Conservation (phyloP, 2,113 vertebrate species). For the Menura novaehollandiae region DNA sequence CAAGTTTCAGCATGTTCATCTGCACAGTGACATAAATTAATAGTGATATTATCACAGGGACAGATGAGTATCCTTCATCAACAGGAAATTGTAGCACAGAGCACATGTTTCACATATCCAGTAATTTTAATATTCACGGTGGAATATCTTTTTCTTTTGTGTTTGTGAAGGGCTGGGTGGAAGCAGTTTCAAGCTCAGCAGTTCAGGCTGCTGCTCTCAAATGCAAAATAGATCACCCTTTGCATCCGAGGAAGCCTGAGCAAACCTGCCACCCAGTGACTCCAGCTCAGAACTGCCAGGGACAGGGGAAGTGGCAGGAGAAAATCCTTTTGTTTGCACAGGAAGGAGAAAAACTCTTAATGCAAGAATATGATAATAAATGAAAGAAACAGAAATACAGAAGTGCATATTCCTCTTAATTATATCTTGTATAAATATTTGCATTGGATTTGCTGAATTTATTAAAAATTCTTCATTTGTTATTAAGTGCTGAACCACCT, state of each 20-base stretch:
- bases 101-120: not conserved
- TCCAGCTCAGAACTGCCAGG: not conserved
- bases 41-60: not conserved
- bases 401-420: not conserved
- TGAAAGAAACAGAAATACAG: not conserved
- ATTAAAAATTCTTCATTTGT: not conserved
- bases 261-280: constrained; percentile 58
- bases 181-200: not conserved
- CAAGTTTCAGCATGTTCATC: not conserved
- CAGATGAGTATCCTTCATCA: not conserved
- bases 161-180: not conserved
- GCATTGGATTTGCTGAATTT: not conserved
- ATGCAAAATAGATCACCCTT: not conserved
- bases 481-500: not conserved
- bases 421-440: not conserved
- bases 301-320: not conserved
- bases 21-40: not conserved
- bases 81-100: not conserved
- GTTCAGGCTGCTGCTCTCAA: not conserved
- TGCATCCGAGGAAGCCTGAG: not conserved
- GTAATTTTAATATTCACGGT: not conserved
- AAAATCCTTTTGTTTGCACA: not conserved
- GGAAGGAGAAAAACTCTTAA: not conserved
- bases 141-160: not conserved
- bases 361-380: not conserved